Base-by-base conservation (phyloP, 2,888 invertebrate genomes). In the Drosophila leonis region DNA sequence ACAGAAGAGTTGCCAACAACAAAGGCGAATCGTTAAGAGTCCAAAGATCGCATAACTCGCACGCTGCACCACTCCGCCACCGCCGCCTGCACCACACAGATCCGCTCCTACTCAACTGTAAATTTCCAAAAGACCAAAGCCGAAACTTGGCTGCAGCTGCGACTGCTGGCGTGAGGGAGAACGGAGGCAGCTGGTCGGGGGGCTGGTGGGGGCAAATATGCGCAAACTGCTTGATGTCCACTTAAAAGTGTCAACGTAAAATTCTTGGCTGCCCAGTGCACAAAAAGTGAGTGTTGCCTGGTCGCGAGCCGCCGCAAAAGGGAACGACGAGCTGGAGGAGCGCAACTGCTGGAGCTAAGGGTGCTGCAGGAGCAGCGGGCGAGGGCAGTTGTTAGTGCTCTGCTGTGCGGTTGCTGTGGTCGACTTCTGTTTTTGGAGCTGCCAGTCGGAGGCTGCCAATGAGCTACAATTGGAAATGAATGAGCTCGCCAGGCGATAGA, bases 191-290 rank as follows among this genome's bases (percentile, higher is more conserved):
- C 20, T 31, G 64, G 33, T 24, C 7, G 7, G 1, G 13, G 13
- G 20, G 9, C 12, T n/a, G 37, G 29, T 12, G 35, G 27, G 27
- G 20, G 57, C 51, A 86, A 80, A 83, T 87, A 86, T 86, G 83
- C 86, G 85, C 85, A 88, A 86, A 86, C 90, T 88, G 82, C 81
- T 90, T 90, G 90, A 90, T 88, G 88, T 89, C 87, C 91, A 91
- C 90, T 91, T 91, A 90, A 90, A 91, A 90, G 91, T 91, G 91
- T 91, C 91, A 91, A 88, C 90, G 81, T 83, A 70, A 91, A 90
- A 91, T 91, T 88, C 91, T 84, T 87, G 84, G 78, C 82, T 82
- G 80, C 69, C 74, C 83, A 73, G 69, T 57, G 66, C 66, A 76
- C 65, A 72, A 72, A 75, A 75, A 78, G 77, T 82, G 83, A 83